A percentile compares a stretch with the other conserved stretches of the same genome.
These are phyloP conservation scores for Thalpophila matura DNA, from an alignment of 2,888 invertebrate genomes.

Conservation along the genomic window DNA sequence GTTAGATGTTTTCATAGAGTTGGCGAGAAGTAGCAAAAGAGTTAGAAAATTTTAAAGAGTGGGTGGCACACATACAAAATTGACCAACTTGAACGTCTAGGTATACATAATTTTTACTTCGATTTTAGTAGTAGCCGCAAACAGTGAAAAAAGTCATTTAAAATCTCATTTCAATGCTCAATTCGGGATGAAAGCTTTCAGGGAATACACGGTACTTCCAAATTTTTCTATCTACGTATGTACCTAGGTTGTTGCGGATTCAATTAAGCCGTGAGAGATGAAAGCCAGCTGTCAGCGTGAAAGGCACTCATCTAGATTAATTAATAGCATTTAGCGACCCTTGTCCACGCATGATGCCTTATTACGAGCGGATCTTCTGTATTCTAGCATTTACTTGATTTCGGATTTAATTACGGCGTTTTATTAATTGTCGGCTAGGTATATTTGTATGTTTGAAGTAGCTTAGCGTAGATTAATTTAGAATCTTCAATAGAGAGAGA, in stretches of 20 bases:
- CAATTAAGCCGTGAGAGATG: slow-evolving; percentile 49
- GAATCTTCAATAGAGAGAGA: too few species aligned
- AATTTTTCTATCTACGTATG: slow-evolving; percentile 7
- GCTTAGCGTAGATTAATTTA: neutral
- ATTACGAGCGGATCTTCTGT: slow-evolving; percentile 27
- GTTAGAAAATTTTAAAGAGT: neutral
- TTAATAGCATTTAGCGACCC: slow-evolving; percentile 54
- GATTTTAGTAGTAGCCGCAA: neutral
- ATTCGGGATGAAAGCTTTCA: neutral
- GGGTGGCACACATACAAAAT: too few species aligned
- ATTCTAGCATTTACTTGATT: slow-evolving; percentile 33
- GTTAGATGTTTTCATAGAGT: slow-evolving; percentile 13
- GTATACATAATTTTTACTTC: too few species aligned
- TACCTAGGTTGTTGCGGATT: slow-evolving; percentile 34
- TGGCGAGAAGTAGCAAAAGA: neutral
- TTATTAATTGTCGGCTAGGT: neutral
- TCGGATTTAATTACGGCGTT: slow-evolving; percentile 21
- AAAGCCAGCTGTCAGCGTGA: slow-evolving; percentile 43
- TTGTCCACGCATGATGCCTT: slow-evolving; percentile 42
- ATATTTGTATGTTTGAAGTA: slow-evolving; percentile 5
- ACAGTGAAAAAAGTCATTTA: too few species aligned
- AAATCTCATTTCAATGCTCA: slow-evolving; percentile 2
- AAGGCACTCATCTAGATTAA: slow-evolving; percentile 46
- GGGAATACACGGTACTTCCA: neutral
- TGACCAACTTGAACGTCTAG: neutral